These are phyloP conservation scores for Antheraea yamamai DNA, from an alignment of 2,888 invertebrate genomes.

Conservation along the genomic window DNA sequence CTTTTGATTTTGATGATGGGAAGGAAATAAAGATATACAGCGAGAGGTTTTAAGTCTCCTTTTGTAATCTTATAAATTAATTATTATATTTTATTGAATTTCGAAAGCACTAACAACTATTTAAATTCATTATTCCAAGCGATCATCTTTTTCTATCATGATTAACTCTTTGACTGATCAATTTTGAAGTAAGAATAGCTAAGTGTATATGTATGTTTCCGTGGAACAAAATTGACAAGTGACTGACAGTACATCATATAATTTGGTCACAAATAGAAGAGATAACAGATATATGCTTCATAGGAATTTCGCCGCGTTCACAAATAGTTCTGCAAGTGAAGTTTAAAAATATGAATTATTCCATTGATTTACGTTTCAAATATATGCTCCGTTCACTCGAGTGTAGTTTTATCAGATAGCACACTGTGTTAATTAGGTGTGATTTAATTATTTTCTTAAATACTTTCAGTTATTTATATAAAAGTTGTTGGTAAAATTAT, in stretches of 20 bases:
- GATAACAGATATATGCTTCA: neutral
- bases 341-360: slow-evolving; percentile 10
- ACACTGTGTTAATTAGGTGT: neutral
- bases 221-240: no score
- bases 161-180: no score
- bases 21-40: no score
- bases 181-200: no score
- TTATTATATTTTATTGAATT: no score
- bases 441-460: neutral
- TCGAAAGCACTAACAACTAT: no score
- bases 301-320: neutral
- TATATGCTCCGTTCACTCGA: neutral
- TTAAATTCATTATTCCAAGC: no score
- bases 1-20: no score
- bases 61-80: neutral
- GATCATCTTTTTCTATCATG: no score
- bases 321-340: neutral
- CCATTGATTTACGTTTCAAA: slow-evolving; percentile 4
- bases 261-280: neutral
- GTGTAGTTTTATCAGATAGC: neutral
- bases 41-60: no score
- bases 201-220: no score
- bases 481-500: neutral
- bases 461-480: neutral
- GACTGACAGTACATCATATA: neutral